Evolutionary conservation across 2,888 invertebrate genomes (phyloP), one percentile per base, ranked within the genome.

Genomic region (Plagodis dolabraria): DNA sequence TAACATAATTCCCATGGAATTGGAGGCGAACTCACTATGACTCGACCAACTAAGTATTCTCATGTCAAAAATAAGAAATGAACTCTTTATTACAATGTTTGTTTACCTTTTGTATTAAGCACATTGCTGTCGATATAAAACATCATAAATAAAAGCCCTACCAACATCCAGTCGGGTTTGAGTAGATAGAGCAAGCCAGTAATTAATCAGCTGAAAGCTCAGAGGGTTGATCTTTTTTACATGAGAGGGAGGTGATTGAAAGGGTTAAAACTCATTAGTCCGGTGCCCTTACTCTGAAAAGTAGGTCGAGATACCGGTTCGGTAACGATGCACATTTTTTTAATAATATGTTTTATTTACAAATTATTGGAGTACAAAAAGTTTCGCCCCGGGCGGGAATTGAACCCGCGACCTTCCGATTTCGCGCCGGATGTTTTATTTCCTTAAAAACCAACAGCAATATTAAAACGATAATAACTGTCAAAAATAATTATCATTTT

Each of bases 161-260:
- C 45, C 35, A 53, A 46, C 57, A 6, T 40, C n/a, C 43, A 51
- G 47, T 54, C 43, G 45, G 55, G 44, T 46, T 52, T 45, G 47
- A 66, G 63, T 70, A 65, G 68, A 77, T 74, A 74, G 74, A 82
- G 78, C 76, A 80, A 79, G 81, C 74, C 80, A 73, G 81, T 83
- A 84, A 89, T 90, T 89, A 90, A 89, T 89, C 86, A 86, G 85
- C 70, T 76, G 75, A 84, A 84, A 79, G 76, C 79, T 79, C 72
- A 73, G 73, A 82, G 87, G 89, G 88, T 83, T 83, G 84, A 83
- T 85, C 85, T 87, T 87, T 89, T 87, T 87, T 83, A 79, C 77
- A 81, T 79, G 77, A 71, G 79, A 80, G 83, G 83, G 76, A 65
- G 77, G 76, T 80, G 86, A 84, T 85, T 84, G 86, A 85, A 86